phyloP scores from a whole-genome alignment of 2,888 invertebrate species.

The Orthonychiurus folsomi region DNA sequence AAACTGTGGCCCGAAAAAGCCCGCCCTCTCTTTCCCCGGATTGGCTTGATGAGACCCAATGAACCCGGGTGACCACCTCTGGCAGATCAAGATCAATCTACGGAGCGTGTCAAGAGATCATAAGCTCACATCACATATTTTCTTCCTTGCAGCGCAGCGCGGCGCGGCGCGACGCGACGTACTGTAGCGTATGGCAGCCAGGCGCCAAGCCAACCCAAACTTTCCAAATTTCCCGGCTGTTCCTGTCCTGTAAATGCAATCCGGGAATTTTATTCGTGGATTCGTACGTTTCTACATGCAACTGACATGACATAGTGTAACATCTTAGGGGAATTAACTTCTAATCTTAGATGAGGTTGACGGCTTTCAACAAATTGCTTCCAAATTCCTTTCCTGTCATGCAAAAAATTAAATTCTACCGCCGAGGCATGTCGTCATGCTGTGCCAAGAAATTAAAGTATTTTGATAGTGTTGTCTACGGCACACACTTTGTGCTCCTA shows the following conservation, averaged over 20 bases:
- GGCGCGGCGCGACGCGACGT: neutral
- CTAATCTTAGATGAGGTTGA: conserved; percentile 1
- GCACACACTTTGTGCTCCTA: too few relatives aligned
- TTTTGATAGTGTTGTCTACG: too few relatives aligned
- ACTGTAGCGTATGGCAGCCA: too few relatives aligned
- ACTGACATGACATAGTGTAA: too few relatives aligned
- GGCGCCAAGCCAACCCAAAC: too few relatives aligned
- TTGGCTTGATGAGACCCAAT: conserved; percentile 41
- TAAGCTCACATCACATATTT: conserved; percentile 8
- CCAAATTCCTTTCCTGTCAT: too few relatives aligned
- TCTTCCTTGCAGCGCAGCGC: conserved; percentile 4
- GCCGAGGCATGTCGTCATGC: neutral
- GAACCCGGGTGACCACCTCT: conserved; percentile 40
- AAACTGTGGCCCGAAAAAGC: neutral
- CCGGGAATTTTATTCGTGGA: neutral
- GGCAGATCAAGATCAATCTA: conserved; percentile 41
- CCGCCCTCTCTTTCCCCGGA: conserved; percentile 40
- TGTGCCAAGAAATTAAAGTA: neutral
- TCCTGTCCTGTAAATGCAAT: neutral
- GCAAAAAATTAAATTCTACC: too few relatives aligned
- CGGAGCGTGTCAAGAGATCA: conserved; percentile 40
- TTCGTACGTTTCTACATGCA: too few relatives aligned
- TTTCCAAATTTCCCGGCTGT: neutral
- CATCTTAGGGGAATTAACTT: neutral
- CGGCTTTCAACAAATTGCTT: too few relatives aligned